These are phyloP conservation scores for Aplochiton taeniatus DNA, from an alignment of 2,797 vertebrate genomes.

Conservation along the genomic window DNA sequence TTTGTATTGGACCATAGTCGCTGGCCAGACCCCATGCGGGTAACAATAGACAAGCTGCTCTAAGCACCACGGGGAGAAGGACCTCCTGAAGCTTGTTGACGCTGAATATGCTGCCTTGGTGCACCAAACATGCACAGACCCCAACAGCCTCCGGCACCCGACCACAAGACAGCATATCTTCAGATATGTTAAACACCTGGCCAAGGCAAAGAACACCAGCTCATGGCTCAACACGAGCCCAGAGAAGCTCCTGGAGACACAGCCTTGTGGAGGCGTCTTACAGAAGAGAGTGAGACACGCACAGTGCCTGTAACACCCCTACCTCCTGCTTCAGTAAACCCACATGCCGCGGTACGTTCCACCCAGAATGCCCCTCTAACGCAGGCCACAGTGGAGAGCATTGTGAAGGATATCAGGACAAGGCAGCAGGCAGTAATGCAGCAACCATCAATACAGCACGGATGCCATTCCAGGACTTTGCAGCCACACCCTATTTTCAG, in stretches of 20 bases:
- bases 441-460: too few species aligned
- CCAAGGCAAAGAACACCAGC: slow-evolving; percentile 1
- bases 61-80: slow-evolving; percentile 17
- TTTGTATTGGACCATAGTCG: slow-evolving; percentile 32
- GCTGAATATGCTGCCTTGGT: too few species aligned
- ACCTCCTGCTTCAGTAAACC: not conserved
- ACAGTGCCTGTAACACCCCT: not conserved
- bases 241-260: too few species aligned
- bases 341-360: not conserved
- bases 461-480: too few species aligned
- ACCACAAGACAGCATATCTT: slow-evolving; percentile 2
- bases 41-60: slow-evolving; percentile 6
- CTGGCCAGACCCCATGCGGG: slow-evolving; percentile 24
- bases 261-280: not conserved
- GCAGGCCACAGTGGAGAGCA: not conserved
- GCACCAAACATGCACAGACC: not conserved
- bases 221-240: too few species aligned
- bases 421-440: not conserved
- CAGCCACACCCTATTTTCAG: too few species aligned
- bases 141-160: not conserved
- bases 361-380: not conserved
- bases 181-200: not conserved
- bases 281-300: not conserved
- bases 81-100: too few species aligned
- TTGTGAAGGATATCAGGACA: not conserved